Evolutionary conservation across 1,140 invertebrate species (phyloP).

Genomic region (Zaprionus vittiger): DNA sequence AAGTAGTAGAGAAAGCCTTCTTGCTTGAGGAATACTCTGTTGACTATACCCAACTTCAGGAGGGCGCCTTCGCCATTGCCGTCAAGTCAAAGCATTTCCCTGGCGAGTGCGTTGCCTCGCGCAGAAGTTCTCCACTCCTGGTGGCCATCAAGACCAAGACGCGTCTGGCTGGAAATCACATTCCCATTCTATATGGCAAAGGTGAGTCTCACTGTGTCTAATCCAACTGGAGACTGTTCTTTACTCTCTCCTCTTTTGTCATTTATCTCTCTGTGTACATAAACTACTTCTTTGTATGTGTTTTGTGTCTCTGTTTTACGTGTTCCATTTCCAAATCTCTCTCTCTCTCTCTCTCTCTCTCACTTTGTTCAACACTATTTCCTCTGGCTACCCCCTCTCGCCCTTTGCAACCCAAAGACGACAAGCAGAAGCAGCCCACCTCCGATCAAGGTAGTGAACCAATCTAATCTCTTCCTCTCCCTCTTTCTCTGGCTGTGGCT

Average conservation of each 20-base stretch:
- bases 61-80: slow-evolving; percentile 99
- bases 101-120: slow-evolving; percentile 97
- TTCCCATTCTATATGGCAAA: slow-evolving; percentile 96
- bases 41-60: slow-evolving; percentile 85
- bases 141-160: slow-evolving; percentile 98
- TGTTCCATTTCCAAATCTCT: slow-evolving; percentile 43
- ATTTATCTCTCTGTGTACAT: slow-evolving; percentile 1
- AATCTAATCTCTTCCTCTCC: slow-evolving; percentile 19
- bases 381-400: slow-evolving; percentile 36
- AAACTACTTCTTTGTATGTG: neutral
- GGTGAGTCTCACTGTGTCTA: slow-evolving; percentile 42
- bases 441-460: slow-evolving; percentile 74
- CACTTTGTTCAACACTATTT: slow-evolving; percentile 28
- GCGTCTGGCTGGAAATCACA: slow-evolving; percentile 96
- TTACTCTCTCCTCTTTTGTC: neutral
- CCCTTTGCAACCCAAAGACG: slow-evolving; percentile 62
- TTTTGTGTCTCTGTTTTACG: slow-evolving; percentile 47
- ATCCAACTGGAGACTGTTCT: slow-evolving; percentile 9
- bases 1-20: neutral
- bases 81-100: slow-evolving; percentile 98
- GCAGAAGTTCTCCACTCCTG: slow-evolving; percentile 97
- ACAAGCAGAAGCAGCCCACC: slow-evolving; percentile 67
- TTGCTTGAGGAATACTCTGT: neutral
- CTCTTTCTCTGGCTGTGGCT: neutral
- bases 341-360: slow-evolving; percentile 37